Conservation (phyloP, 2,888 invertebrate genomes). For the Baccha elongata region DNA sequence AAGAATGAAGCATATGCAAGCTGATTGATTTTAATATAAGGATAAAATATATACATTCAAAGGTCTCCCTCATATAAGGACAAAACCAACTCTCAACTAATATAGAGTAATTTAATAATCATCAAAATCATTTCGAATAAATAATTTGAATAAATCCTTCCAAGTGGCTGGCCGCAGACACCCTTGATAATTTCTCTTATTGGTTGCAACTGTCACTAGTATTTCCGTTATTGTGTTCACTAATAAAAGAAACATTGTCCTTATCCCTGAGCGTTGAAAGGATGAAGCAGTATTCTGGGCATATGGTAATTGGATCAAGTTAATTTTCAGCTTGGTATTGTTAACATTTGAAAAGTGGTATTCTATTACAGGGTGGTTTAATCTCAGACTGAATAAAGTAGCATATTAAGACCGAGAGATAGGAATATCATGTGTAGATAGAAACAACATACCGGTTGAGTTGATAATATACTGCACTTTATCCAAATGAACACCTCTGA, state of each 20-base stretch:
- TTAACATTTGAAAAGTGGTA: slow-evolving; percentile 4
- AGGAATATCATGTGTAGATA: too few species aligned
- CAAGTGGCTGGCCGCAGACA: slow-evolving; percentile 72
- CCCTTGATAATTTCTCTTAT: slow-evolving; percentile 64
- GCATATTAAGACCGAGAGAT: too few species aligned
- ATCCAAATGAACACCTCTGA: too few species aligned
- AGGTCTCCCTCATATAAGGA: not conserved
- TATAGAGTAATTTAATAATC: slow-evolving; percentile 68
- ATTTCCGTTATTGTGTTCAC: slow-evolving; percentile 34
- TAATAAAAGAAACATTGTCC: slow-evolving; percentile 55
- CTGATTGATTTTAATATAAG: slow-evolving; percentile 39
- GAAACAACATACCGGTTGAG: too few species aligned
- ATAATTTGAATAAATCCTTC: slow-evolving; percentile 71
- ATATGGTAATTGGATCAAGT: slow-evolving; percentile 73
- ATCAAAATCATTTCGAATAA: slow-evolving; percentile 59
- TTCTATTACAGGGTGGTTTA: slow-evolving; percentile 34
- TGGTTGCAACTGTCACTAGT: slow-evolving; percentile 69
- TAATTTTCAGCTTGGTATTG: slow-evolving; percentile 62
- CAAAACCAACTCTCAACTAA: slow-evolving; percentile 46
- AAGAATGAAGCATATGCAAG: slow-evolving; percentile 45
- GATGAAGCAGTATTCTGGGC: slow-evolving; percentile 7
- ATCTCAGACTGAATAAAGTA: not conserved
- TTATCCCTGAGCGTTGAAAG: slow-evolving; percentile 3
- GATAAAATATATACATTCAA: slow-evolving; percentile 1
- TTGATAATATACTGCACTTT: too few species aligned